These are phyloP conservation scores for Drosophila anceps DNA, from an alignment of 2,888 invertebrate genomes.

Conservation along the genomic window DNA sequence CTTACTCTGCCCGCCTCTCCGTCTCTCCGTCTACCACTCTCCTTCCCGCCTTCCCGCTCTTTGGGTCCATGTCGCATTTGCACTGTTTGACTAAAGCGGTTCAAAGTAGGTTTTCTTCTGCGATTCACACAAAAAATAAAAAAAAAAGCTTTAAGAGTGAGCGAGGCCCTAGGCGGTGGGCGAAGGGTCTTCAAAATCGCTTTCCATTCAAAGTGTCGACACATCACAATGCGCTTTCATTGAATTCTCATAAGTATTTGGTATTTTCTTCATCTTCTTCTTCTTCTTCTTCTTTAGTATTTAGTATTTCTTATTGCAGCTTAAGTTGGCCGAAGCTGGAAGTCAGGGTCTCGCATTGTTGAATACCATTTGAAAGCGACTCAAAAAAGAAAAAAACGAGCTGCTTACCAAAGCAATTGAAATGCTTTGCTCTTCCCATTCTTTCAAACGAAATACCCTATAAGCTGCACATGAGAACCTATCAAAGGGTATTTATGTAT, in stretches of 20 bases:
- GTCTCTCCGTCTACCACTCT: too few relatives aligned
- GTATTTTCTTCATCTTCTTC: slow-evolving; percentile 4
- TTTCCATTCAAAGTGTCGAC: slow-evolving; percentile 46
- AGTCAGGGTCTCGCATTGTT: slow-evolving; percentile 19
- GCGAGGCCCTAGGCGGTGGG: not conserved
- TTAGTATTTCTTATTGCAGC: slow-evolving; percentile 53
- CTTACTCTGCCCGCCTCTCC: not conserved
- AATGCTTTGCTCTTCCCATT: slow-evolving; percentile 1
- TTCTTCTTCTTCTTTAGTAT: slow-evolving; percentile 7
- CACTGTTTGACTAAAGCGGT: slow-evolving; percentile 44
- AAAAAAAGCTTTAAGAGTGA: not conserved
- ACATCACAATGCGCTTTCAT: slow-evolving; percentile 53
- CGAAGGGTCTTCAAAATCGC: slow-evolving; percentile 10
- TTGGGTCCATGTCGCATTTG: slow-evolving; percentile 43
- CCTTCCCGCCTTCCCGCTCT: not conserved
- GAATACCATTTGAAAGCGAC: not conserved
- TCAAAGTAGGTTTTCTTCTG: slow-evolving; percentile 26
- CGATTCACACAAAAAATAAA: not conserved
- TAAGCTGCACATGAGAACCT: not conserved
- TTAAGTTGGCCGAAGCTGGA: slow-evolving; percentile 29
- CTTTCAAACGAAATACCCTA: slow-evolving; percentile 1
- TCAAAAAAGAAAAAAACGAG: not conserved
- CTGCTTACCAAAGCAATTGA: slow-evolving; percentile 18
- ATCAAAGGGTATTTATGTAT: not conserved
- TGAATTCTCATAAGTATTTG: slow-evolving; percentile 39